A percentile compares a stretch with the other conserved stretches of the same genome.
phyloP scores from a whole-genome alignment of 2,797 vertebrate genomes.

The Florisuga fusca region DNA sequence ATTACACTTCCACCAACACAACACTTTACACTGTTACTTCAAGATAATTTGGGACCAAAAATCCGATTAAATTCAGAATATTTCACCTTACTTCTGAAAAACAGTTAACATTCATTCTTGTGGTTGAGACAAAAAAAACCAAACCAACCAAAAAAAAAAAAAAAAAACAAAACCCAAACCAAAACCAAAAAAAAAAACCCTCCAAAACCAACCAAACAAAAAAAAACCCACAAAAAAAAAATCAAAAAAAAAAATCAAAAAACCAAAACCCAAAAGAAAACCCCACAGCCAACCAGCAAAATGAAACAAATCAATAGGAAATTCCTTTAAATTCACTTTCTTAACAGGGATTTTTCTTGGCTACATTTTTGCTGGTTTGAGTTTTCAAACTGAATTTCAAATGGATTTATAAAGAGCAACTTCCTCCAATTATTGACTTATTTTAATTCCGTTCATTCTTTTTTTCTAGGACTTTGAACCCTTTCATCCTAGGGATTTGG shows the following conservation, averaged over 20 bases:
- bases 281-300: too few relatives aligned
- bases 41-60: background rate
- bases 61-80: background rate
- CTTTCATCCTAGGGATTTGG: background rate
- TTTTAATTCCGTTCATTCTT: background rate
- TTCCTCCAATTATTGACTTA: background rate
- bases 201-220: too few relatives aligned
- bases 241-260: too few relatives aligned
- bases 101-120: background rate
- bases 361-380: rapidly evolving
- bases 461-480: background rate
- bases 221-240: too few relatives aligned
- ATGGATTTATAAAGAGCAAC: background rate
- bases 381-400: background rate
- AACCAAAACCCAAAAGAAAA: too few relatives aligned
- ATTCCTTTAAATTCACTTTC: background rate
- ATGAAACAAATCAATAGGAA: background rate
- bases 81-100: background rate
- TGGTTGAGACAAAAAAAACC: background rate
- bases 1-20: background rate
- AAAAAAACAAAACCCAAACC: too few relatives aligned
- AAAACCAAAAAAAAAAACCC: too few relatives aligned
- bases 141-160: too few relatives aligned
- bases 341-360: background rate
- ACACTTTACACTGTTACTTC: background rate